Base-by-base conservation (phyloP, 2,888 invertebrate species). In the Cylindroiulus punctatus region DNA sequence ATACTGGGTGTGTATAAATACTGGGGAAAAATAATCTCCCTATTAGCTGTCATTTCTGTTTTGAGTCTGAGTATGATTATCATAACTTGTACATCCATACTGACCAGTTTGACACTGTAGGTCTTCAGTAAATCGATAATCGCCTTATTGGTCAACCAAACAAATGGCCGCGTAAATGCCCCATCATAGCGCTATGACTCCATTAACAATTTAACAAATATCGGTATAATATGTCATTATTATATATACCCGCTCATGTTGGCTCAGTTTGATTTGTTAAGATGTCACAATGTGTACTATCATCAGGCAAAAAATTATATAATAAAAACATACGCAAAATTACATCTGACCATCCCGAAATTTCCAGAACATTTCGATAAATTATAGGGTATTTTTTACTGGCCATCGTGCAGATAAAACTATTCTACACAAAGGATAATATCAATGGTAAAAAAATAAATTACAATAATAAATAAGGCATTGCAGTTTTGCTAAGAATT, bases 221-320 rank as follows among this genome's bases (percentile, higher is more conserved):
- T 26, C 65, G 14, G 1, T 65, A 26, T 10, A 57, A 57, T 57
- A 19, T 7, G 57, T 22, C 76, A 8, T 17, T 32, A 30, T 14
- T 76, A 17, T 30, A 76, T 76, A 17, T 30, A 76, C 26, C 76
- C 7, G 30, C 76, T 32, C 30, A 76, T 26, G 10, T 76, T 76
- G 32, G 76, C 30, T 76, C 76, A 76, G 30, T 76, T 76, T 76
- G 76, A 76, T 76, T 76, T 76, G 30, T 76, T 30, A 17, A 12
- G 76, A 26, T 76, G 30, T 26, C 26, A 30, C 17, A 10, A 30
- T 76, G 76, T 76, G 76, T 76, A 76, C 76, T 76, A 76, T 76
- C 26, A 76, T 76, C 76, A 76, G 76, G 76, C 76, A 26, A 26
- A 12, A 76, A 76, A 30, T 30, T 30, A 30, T 76, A 22, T n/a